Base-by-base conservation (phyloP, 2,888 invertebrate genomes). In the Synanthedon vespiformis region DNA sequence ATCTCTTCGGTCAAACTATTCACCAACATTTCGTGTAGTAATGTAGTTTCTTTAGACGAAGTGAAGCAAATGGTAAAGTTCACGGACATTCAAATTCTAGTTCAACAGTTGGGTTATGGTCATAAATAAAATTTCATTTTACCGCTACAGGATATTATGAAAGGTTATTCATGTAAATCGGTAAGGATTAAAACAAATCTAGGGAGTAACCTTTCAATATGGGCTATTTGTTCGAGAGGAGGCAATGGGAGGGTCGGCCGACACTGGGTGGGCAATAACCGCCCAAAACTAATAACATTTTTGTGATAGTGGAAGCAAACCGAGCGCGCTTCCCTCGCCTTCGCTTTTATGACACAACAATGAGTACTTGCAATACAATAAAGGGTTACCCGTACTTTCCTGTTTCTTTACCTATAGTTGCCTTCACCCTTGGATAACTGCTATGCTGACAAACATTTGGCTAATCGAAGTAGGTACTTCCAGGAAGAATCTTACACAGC, bases 221-320 rank as follows among this genome's bases (percentile, higher is more conserved):
- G 50, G 16, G 16, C 40, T 50, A 59, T 56, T 75, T 77, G 76
- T 70, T 68, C 69, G 68, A 68, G 67, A 70, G 63, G 70, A 67
- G 72, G 67, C 67, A 65, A 62, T 55, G 67, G 63, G 72, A 74
- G 77, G 80, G 75, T 68, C 70, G 73, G 67, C 64, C 68, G 74
- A 69, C 70, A 67, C 65, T 65, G 52, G 78, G 78, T 74, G 77
- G 77, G 77, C 80, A 81, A 84, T 80, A 82, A 78, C 80, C 80
- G 70, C 76, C 80, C 76, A 77, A 83, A 84, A 84, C 84, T 83
- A 85, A 85, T 85, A 85, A 83, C 80, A 85, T 84, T 83, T 84
- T 85, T 85, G 78, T 77, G 80, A 82, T 82, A 81, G 80, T 72
- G 69, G 74, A 71, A 77, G 74, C 67, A 68, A 77, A 74, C 74